Base-by-base conservation (phyloP, 2,888 invertebrate species). In the Carabus problematicus region DNA sequence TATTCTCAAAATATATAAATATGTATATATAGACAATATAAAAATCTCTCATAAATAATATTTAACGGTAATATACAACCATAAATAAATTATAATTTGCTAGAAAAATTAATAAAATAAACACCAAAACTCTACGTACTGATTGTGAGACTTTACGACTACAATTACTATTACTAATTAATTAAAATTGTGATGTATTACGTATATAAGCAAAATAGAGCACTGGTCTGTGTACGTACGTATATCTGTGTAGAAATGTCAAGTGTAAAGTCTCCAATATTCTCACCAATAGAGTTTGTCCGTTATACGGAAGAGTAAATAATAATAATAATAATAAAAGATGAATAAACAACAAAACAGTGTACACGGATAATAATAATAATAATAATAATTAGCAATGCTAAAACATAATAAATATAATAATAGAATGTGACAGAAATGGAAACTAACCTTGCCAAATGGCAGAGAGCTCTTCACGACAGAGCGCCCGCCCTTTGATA, bases 401-500 rank as follows among this genome's bases (percentile, higher is more conserved):
- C 40, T 16, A 12, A 42, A 41, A 64, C 41, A 62, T 52, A 52
- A 52, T 52, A 47, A 11, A 14, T 14, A 47, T 47, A 69, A 18
- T 39, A 54, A 66, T 18, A 47, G 59, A 63, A 29, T 29, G 52
- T 42, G 60, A 70, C 64, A 64, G 66, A 54, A 64, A 72, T 73
- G 75, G 71, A 80, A 29, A 81, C 81, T 81, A 81, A 81, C 81
- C 81, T 80, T 62, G 62, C 55, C 69, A 62, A 69, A 62, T 61
- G 80, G 81, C 82, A 81, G 82, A 82, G 43, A 78, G 80, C 81
- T 84, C 63, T 62, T 82, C 85, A 84, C 82, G 86, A 86, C 87
- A 90, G 88, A 91, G 92, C 91, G 85, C 91, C 91, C 87, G 94
- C 93, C 89, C 96, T 94, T 89, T 95, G 95, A 90, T 97, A 97